A percentile compares a stretch with the other conserved stretches of the same genome.
phyloP scores from a whole-genome alignment of 1,140 invertebrate species.

The Drosophila willistoni region DNA sequence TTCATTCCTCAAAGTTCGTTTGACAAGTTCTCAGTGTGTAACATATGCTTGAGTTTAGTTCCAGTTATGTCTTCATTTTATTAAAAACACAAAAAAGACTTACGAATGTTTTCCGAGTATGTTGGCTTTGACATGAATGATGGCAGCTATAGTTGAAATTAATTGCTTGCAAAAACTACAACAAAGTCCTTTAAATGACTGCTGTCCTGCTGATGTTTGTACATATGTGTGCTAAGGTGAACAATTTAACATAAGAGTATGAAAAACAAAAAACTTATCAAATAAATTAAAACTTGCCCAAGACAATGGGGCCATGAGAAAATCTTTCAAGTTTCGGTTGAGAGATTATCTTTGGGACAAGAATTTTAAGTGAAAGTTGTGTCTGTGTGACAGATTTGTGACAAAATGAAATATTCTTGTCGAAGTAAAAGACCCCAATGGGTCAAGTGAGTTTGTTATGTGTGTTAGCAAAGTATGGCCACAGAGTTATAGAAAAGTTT shows the following conservation, averaged over 20 bases:
- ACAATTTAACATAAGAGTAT: conserved; percentile 35
- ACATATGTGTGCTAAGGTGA: conserved; percentile 68
- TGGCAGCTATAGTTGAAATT: conserved; percentile 59
- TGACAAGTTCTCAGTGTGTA: conserved; percentile 44
- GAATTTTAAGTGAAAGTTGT: conserved; percentile 14
- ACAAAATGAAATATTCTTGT: conserved; percentile 8
- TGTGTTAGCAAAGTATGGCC: background rate
- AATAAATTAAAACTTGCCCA: conserved; percentile 56
- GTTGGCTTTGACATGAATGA: conserved; percentile 49
- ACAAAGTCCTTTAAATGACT: conserved; percentile 27
- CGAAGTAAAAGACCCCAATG: background rate
- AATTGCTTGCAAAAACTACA: conserved; percentile 71
- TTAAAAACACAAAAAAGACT: conserved; percentile 32
- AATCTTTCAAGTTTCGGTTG: conserved; percentile 49
- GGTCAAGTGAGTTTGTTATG: conserved; percentile 10
- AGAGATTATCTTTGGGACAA: conserved; percentile 15
- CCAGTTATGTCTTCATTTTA: conserved; percentile 57
- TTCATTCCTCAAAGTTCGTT: conserved; percentile 19
- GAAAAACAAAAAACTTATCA: conserved; percentile 49
- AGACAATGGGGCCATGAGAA: conserved; percentile 48
- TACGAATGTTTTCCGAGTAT: conserved; percentile 16
- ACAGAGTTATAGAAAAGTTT: background rate
- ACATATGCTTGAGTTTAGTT: conserved; percentile 40
- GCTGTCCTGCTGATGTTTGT: conserved; percentile 37
- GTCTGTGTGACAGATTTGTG: conserved; percentile 5